Base-by-base conservation (phyloP, 1,140 invertebrate genomes). In the Lucilia sericata region DNA sequence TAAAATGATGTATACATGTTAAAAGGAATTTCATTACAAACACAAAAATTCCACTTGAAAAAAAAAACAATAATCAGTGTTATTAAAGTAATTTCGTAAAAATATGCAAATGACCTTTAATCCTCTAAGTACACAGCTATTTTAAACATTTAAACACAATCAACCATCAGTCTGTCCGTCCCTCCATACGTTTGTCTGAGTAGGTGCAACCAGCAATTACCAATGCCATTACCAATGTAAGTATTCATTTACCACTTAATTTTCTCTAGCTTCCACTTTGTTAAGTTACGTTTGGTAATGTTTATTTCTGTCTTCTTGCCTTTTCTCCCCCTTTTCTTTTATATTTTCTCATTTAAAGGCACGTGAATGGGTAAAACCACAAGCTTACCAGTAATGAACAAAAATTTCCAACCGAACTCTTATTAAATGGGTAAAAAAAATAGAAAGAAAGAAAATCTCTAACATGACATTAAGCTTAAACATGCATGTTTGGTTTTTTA, bases 401-500 rank as follows among this genome's bases (percentile, higher is more conserved):
- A 70, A 70, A 70, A 25, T 21, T 17, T 70, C 21, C 65, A 70
- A 21, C 9, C 25, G 65, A 70, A 70, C 65, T 70, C 7, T 70
- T 70, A 70, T 70, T 70, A 70, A 70, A 70, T 70, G n/a, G n/a
- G 8, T 2, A 30, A 30, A 30, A 30, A 30, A 30, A 30, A 30
- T 30, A 3, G 36, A 60, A 60, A 60, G 55, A 60, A n/a, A 60
- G 14, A 70, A 70, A 70, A 21, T 21, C 8, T 70, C 19, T 9
- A 70, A 70, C 65, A 70, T 70, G 65, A 70, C 65, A 70, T 70
- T 70, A 70, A 70, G 65, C 65, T 70, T 70, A 21, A 70, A 70
- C 65, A 70, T 21, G 21, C 65, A 70, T 21, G 65, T 25, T 10
- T 70, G 12, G 17, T 21, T 70, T 21, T 70, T 70, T 25, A 70